These are phyloP conservation scores for Allolobophora icterica DNA, from an alignment of 2,888 invertebrate genomes.

Conservation along the genomic window DNA sequence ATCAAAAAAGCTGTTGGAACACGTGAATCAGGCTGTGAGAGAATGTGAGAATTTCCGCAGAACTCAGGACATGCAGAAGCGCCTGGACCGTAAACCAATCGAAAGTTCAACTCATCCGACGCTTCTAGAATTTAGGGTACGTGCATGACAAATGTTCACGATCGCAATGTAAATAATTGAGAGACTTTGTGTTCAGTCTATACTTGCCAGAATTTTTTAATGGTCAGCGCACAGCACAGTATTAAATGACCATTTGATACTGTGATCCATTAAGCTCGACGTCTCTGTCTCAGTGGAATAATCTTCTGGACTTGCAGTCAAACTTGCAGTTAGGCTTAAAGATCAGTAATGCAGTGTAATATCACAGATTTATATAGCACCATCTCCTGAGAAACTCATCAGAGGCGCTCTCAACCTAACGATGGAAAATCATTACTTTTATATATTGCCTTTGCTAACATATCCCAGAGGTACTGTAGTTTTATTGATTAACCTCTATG, in stretches of 20 bases:
- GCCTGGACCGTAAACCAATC: conserved; percentile 33
- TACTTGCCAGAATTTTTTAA: no score
- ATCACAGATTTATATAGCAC: no score
- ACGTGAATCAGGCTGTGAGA: conserved; percentile 71
- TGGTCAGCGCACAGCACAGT: no score
- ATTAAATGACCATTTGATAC: background rate
- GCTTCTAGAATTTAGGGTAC: conserved; percentile 57
- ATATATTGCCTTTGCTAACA: no score
- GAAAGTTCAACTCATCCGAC: conserved; percentile 44
- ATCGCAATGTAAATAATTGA: no score
- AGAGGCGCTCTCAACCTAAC: no score
- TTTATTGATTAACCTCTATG: background rate
- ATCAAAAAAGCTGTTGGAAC: conserved; percentile 80
- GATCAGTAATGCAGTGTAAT: no score
- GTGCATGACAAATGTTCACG: background rate
- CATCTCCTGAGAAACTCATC: no score
- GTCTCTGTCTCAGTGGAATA: background rate
- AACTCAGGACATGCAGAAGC: conserved; percentile 36
- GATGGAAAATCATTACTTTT: no score
- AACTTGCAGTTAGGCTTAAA: background rate
- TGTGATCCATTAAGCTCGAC: background rate
- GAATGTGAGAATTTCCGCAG: conserved; percentile 37
- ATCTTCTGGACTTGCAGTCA: background rate
- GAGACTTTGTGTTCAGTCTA: no score
- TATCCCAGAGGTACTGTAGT: background rate